phyloP scores from a whole-genome alignment of 1,140 invertebrate genomes.

The Chironomus tepperi region DNA sequence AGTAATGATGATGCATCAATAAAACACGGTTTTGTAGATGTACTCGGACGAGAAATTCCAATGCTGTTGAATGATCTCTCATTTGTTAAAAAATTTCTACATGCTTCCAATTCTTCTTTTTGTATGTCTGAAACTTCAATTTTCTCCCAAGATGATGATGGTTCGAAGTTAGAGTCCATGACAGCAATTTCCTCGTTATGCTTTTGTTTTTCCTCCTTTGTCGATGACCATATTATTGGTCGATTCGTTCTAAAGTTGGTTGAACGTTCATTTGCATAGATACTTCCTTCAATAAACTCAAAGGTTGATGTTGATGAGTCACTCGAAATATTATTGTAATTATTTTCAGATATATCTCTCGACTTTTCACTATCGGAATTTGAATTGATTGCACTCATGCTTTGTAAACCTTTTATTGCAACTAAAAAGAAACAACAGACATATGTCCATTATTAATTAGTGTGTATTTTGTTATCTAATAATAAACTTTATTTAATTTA shows the following conservation, averaged over 20 bases:
- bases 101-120: not conserved
- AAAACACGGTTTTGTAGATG: conserved; percentile 45
- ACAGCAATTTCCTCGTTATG: conserved; percentile 57
- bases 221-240: conserved; percentile 33
- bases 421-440: not conserved
- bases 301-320: not conserved
- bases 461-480: no score
- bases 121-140: not conserved
- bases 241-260: not conserved
- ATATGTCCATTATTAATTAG: no score
- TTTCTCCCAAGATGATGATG: conserved; percentile 50
- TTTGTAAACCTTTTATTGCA: not conserved
- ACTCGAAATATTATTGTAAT: not conserved
- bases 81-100: conserved; percentile 27
- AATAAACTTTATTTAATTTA: not conserved
- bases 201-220: conserved; percentile 60
- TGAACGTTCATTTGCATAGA: not conserved
- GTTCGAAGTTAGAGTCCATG: conserved; percentile 48
- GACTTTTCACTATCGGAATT: not conserved
- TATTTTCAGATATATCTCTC: not conserved
- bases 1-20: conserved; percentile 63
- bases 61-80: conserved; percentile 26
- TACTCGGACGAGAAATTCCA: conserved; percentile 27
- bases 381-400: conserved; percentile 6
- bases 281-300: not conserved